A percentile compares a stretch with the other conserved stretches of the same genome.
Evolutionary conservation across 2,113 vertebrate species (phyloP).

Genomic region (Tragelaphus scriptus): DNA sequence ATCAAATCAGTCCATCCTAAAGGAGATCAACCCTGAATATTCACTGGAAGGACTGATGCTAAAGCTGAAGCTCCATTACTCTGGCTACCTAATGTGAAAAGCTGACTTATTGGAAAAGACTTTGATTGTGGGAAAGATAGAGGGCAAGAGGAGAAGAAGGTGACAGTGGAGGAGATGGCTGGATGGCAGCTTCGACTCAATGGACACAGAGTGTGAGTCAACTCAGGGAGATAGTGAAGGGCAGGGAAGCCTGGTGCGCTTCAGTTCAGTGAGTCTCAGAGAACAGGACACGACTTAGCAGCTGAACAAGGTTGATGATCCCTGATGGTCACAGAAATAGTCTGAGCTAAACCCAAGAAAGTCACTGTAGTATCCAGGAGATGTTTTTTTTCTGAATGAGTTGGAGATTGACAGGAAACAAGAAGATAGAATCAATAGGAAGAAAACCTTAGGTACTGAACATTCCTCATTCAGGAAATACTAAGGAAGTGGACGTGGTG

Average conservation of each 20-base stretch:
- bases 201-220: background rate
- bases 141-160: background rate
- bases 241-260: background rate
- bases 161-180: background rate
- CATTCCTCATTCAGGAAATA: background rate
- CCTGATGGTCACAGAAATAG: background rate
- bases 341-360: background rate
- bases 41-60: background rate
- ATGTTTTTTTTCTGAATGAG: background rate
- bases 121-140: background rate
- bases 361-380: background rate
- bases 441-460: background rate
- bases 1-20: background rate
- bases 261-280: background rate
- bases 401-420: background rate
- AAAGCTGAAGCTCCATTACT: background rate
- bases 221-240: background rate
- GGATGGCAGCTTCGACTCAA: background rate
- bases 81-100: background rate
- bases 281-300: background rate
- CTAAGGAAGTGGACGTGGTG: background rate
- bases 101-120: background rate
- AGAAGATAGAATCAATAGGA: background rate
- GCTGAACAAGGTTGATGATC: background rate
- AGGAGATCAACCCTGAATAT: background rate